These are phyloP conservation scores for Nysson spinosus DNA, from an alignment of 2,888 invertebrate species.

Conservation along the genomic window DNA sequence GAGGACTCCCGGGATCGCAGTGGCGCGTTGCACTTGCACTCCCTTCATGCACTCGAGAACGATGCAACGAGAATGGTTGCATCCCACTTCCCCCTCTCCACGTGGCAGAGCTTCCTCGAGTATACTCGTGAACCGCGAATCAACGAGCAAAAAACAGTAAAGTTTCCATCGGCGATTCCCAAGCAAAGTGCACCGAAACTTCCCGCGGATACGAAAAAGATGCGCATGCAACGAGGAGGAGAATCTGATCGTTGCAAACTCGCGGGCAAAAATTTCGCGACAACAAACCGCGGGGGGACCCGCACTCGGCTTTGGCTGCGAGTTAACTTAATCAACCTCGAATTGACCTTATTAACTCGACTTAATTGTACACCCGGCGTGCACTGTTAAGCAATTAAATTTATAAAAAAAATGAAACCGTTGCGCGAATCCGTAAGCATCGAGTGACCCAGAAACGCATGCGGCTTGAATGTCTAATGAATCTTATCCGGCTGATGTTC, in stretches of 20 bases:
- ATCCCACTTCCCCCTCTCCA: not conserved
- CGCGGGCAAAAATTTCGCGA: no score
- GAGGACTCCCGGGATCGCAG: constrained; percentile 22
- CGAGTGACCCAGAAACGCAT: no score
- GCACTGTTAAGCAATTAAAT: not conserved
- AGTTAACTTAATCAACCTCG: constrained; percentile 48
- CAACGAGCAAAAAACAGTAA: constrained; percentile 2
- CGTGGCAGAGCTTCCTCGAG: not conserved
- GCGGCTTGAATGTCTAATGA: no score
- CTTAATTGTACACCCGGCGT: constrained; percentile 34
- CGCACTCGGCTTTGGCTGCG: constrained; percentile 9
- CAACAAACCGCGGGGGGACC: not conserved
- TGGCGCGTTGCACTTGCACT: constrained; percentile 25
- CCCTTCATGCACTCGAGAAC: constrained; percentile 13
- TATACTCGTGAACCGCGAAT: not conserved
- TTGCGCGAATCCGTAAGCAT: no score
- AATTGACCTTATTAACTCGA: constrained; percentile 51
- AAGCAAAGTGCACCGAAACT: constrained; percentile 4
- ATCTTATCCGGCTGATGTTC: no score
- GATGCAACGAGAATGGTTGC: constrained; percentile 20
- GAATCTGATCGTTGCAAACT: no score
- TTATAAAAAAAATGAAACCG: not conserved
- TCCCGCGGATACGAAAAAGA: not conserved
- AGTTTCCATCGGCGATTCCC: constrained; percentile 10
- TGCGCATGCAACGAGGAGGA: no score